Evolutionary conservation across 1,140 invertebrate species (phyloP), one percentile per base, ranked within the genome.

Genomic region (Drosophila kohkoa): DNA sequence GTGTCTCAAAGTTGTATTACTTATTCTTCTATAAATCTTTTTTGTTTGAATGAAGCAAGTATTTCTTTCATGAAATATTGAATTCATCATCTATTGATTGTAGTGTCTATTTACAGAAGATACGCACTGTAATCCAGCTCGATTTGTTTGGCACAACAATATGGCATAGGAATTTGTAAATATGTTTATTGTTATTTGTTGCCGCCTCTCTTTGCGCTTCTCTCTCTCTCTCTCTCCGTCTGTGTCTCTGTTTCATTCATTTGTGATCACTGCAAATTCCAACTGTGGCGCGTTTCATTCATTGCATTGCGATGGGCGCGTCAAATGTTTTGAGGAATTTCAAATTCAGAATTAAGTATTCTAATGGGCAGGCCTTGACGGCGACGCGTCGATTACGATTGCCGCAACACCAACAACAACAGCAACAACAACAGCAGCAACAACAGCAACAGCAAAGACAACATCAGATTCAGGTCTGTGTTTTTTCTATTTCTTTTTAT

Each of bases 81-180:
- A 25, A 25, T 25, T 25, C 20, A 25, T 20, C 5, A 20, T 16
- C 20, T 48, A 48, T 16, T 20, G 46, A 16, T 48, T 55, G 13
- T 15, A 15, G 30, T 16, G 32, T 38, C 25, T 45, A 30, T 30
- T 38, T 58, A 62, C 28, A 49, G 51, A 57, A 41, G 62, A 32
- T 1, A 45, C 43, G 30, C 52, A 72, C 62, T 72, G 62, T 72
- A 65, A 65, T 35, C 16, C 58, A 67, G 35, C 52, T 65, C n/a
- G 62, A 78, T 74, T 13, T 62, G 43, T 38, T 65, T 73, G 66
- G 30, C 59, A 46, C 65, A 70, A 68, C 65, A 70, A 68, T 75
- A 75, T 85, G 69, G 77, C 77, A 64, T 45, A 54, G 70, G 70
- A 81, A 86, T 81, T 81, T 71, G 62, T 68, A 81, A 57, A 64